phyloP scores from a whole-genome alignment of 2,888 invertebrate species.

The Pseudolycoriella hygida region DNA sequence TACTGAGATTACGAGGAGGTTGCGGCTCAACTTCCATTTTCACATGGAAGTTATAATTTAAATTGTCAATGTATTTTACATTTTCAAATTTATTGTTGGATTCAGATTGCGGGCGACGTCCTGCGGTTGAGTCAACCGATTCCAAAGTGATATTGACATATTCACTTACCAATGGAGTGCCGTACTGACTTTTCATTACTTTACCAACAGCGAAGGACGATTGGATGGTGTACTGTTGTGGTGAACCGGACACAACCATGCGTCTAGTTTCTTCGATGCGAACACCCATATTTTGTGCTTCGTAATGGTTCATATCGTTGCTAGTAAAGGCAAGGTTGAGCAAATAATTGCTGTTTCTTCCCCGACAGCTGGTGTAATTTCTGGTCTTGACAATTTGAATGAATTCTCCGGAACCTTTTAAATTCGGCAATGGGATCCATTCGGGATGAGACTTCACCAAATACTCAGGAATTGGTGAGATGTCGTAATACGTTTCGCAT shows the following conservation, averaged over 20 bases:
- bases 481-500: constrained; percentile 48
- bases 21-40: no score
- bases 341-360: constrained; percentile 43
- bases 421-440: constrained; percentile 29
- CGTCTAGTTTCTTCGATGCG: constrained; percentile 36
- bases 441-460: constrained; percentile 35
- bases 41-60: no score
- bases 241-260: constrained; percentile 36
- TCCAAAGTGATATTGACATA: constrained; percentile 35
- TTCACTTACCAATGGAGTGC: constrained; percentile 44
- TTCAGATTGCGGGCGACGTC: no score
- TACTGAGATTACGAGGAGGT: no score
- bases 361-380: constrained; percentile 43
- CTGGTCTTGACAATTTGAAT: constrained; percentile 49
- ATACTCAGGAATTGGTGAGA: constrained; percentile 38
- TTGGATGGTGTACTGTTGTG: constrained; percentile 42
- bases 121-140: no score
- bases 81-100: no score
- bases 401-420: constrained; percentile 27
- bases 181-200: constrained; percentile 39
- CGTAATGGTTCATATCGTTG: constrained; percentile 32
- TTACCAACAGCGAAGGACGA: constrained; percentile 44
- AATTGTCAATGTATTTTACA: no score
- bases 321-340: constrained; percentile 38
- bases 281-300: constrained; percentile 36